phyloP scores from a whole-genome alignment of 2,797 vertebrate genomes.

The Dallia pectoralis region DNA sequence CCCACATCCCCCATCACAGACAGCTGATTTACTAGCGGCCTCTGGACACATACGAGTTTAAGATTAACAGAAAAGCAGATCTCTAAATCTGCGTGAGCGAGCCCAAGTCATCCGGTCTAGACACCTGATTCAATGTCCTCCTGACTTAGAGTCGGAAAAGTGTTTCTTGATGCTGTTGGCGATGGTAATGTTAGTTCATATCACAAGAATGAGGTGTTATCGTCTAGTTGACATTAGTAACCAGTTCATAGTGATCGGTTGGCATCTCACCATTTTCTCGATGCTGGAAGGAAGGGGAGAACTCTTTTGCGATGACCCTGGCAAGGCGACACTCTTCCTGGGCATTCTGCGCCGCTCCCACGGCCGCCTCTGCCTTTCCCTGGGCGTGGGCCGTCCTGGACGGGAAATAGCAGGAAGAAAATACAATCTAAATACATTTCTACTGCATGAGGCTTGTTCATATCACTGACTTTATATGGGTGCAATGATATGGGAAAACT shows the following conservation, averaged over 20 bases:
- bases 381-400: constrained; percentile 92
- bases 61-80: too few relatives aligned
- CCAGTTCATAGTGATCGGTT: neutral
- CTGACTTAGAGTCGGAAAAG: too few relatives aligned
- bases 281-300: constrained; percentile 97
- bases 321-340: constrained; percentile 94
- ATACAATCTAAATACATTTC: constrained; percentile 10
- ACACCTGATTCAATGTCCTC: too few relatives aligned
- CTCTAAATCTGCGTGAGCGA: too few relatives aligned
- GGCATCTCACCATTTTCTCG: constrained; percentile 87
- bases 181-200: too few relatives aligned
- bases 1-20: constrained; percentile 6
- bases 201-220: too few relatives aligned
- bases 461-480: neutral
- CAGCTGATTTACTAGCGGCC: neutral
- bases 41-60: too few relatives aligned
- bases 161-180: too few relatives aligned
- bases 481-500: neutral
- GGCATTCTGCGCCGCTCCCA: constrained; percentile 87
- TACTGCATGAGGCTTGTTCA: neutral
- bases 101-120: too few relatives aligned
- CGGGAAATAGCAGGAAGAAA: constrained; percentile 9
- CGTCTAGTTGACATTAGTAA: constrained; percentile 13
- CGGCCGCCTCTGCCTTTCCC: constrained; percentile 89
- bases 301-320: constrained; percentile 97